Evolutionary conservation across 2,888 invertebrate species (phyloP), one percentile per base, ranked within the genome.

Genomic region (Hesperia comma): DNA sequence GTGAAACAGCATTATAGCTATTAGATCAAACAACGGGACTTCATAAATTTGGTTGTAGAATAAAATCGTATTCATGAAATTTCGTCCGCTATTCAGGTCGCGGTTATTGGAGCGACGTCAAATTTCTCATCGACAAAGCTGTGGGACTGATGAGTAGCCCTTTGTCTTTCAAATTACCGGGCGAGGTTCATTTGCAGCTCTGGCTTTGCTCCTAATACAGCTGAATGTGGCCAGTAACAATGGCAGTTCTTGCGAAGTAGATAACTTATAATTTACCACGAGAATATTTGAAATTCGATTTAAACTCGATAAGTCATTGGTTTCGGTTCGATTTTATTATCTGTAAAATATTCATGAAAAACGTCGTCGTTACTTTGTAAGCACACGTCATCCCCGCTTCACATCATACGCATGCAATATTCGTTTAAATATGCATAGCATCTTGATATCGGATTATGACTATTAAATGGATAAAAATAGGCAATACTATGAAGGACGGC

Each of bases 11-110:
- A 19, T 19, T 19, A 19, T 49, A 19, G 19, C 12, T 43, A 56
- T 55, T 12, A 21, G 33, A 63, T 33, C 32, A 55, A 63, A 51
- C 57, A 41, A 33, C 33, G 43, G 57, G 6, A 40, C 40, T 58
- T 53, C 46, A 60, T 66, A 60, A 66, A 60, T 58, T 33, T 41
- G 41, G 53, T 37, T 60, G 58, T 64, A 66, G 53, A 66, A 60
- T 66, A 66, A 66, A 66, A 60, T 43, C 26, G 43, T 66, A 66
- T 66, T 66, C 64, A 66, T 66, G 58, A 66, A 66, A 60, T 64
- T 64, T 51, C 37, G 40, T 37, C 26, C 41, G 63, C 49, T 57
- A 51, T 63, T 51, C 41, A 21, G 64, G 64, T 64, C 64, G 64
- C 58, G 58, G 64, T 64, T 64, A 64, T 58, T 64, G 64, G 64